phyloP scores from a whole-genome alignment of 2,113 vertebrate species.

The Otus sunia region DNA sequence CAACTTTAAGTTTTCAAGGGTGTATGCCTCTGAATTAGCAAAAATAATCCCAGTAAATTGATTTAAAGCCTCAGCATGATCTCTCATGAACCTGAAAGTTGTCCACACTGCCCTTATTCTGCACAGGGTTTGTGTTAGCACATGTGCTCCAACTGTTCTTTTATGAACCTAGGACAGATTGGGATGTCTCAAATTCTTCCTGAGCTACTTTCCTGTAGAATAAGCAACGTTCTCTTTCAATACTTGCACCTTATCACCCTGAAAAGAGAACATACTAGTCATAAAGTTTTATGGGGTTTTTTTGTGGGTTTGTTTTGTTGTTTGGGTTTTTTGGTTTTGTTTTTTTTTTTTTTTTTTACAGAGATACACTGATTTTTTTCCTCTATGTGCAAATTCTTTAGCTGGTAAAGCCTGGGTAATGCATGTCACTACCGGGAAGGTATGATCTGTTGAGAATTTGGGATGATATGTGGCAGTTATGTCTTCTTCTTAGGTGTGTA shows the following conservation, averaged over 20 bases:
- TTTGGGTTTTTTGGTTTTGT: too few relatives aligned
- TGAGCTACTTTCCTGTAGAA: neutral
- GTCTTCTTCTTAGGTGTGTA: neutral
- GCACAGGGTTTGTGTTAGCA: neutral
- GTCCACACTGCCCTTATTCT: neutral
- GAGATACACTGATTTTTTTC: neutral
- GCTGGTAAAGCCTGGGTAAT: neutral
- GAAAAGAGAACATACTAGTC: neutral
- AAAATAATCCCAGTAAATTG: neutral
- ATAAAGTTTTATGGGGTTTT: neutral
- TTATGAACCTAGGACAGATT: neutral
- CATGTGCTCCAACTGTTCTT: rapidly evolving
- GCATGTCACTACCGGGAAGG: neutral
- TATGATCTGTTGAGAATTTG: neutral
- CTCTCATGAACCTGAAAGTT: neutral
- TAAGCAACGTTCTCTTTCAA: neutral
- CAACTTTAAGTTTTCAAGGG: neutral
- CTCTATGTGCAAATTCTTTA: neutral
- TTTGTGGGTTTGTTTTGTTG: neutral
- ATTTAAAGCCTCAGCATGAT: neutral
- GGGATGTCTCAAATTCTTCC: neutral
- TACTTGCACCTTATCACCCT: neutral
- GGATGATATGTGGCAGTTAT: neutral
- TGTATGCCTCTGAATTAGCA: neutral
- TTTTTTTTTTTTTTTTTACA: neutral